Base-by-base conservation (phyloP, 2,888 invertebrate species). In the Mythimna pallens region DNA sequence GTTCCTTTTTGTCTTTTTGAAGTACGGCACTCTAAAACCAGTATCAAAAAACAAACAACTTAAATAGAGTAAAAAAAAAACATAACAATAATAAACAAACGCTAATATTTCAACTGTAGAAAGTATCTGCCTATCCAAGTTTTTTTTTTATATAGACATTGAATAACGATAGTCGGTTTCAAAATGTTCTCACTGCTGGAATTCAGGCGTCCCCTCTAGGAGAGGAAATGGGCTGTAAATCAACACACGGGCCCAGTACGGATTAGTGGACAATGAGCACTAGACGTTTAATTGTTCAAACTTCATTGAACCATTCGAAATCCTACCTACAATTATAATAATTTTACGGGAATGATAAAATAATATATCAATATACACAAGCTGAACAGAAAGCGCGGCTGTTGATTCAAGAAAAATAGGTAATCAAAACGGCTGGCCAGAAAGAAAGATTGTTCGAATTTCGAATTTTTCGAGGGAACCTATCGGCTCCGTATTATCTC, bases 401-500 rank as follows among this genome's bases (percentile, higher is more conserved):
- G 68, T 81, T 73, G 64, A 78, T 67, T 64, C 65, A 63, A 58
- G 69, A 17, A 70, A 76, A 81, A 70, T 67, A 64, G 47, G 36
- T 59, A 77, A 76, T 66, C 65, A 82, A 68, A 77, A 78, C 65
- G 74, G 50, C 59, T 40, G 61, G 25, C n/a, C 22, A 65, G 22
- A 47, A 40, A 64, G 58, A 76, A 72, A 73, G 47, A 71, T 58
- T 69, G 65, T 63, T 70, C 47, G 78, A 73, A 74, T 72, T 65
- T 65, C n/a, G 81, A 69, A 74, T 79, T 75, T 75, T 78, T 62
- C 61, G 68, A 61, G 34, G 61, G 72, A 77, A 82, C 78, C 78
- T 82, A 81, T 88, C 82, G 87, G 83, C 86, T 90, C 89, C 87
- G 90, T 92, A 92, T 92, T 92, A 92, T 92, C 91, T 89, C 83